phyloP scores from a whole-genome alignment of 2,797 vertebrate genomes.

The Microtus obscurus region DNA sequence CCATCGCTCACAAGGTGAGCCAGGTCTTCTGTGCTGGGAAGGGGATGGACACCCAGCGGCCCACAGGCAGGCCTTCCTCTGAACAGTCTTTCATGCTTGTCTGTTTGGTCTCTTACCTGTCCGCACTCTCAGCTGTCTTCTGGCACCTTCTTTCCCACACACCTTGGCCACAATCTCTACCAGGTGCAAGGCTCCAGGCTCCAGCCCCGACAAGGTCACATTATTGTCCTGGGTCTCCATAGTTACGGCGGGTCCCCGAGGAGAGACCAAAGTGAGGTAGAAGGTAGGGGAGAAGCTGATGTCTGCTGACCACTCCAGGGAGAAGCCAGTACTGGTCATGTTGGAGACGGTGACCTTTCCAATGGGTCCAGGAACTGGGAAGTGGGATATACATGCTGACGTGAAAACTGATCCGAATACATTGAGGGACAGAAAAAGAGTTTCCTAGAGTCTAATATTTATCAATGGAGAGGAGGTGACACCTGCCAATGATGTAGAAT shows the following conservation, averaged over 20 bases:
- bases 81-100: fast-evolving
- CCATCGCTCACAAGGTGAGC: not conserved
- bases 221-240: constrained; percentile 37
- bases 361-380: not conserved
- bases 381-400: not conserved
- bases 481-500: fast-evolving
- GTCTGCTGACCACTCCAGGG: not conserved
- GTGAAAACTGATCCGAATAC: not conserved
- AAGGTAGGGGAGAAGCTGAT: constrained; percentile 41
- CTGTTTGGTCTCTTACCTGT: constrained; percentile 81
- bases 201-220: constrained; percentile 50
- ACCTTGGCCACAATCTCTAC: constrained; percentile 62
- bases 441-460: not conserved
- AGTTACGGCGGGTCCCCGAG: not conserved
- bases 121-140: constrained; percentile 77
- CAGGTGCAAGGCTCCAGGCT: constrained; percentile 47
- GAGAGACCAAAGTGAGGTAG: constrained; percentile 40
- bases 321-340: constrained; percentile 56
- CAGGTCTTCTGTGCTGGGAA: fast-evolving
- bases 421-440: not conserved
- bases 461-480: fast-evolving
- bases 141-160: constrained; percentile 78
- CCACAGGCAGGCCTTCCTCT: fast-evolving
- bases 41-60: fast-evolving
- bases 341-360: constrained; percentile 46